Evolutionary conservation across 2,797 vertebrate genomes (phyloP), one percentile per base, ranked within the genome.

Genomic region (Peromyscus attwateri): DNA sequence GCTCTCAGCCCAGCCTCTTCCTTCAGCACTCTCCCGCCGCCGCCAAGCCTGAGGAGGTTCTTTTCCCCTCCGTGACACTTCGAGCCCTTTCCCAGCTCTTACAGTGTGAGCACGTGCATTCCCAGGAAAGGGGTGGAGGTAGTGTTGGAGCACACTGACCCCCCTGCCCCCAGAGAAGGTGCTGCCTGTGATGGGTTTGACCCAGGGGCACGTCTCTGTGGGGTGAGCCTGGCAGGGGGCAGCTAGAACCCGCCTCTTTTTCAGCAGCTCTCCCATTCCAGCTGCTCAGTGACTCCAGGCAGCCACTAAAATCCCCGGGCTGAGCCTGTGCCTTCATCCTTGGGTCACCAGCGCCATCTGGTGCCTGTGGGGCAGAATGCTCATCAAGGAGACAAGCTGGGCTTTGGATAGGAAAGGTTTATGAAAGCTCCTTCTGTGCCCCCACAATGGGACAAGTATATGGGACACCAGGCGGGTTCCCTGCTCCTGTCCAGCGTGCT

Each of bases 171-270:
- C 49, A 68, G 97, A 87, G 97, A 94, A 91, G 87, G 91, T 89
- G 91, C 92, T 97, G 95, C 95, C 82, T 84, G 91, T 96, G 97
- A 98, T 97, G 91, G 96, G 87, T 97, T 97, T 98, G 97, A 98
- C 97, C 95, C 60, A 4, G 83, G 97, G 87, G 75, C 97, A 92
- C 6, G 62, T 96, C 97, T 95, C 97, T 87, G 85, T 60, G 55
- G 96, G 88, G 95, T 79, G 91, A 94, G 79, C 73, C 77, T 6
- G 90, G 81, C 37, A 0, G 64, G 10, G 40, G 87, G 91, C 17
- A 11, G 34, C 90, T 46, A 80, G 81, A 91, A 60, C 37, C 90
- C 1, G 2, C 94, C 52, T 89, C 75, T 92, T 80, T 55, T 55
- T 77, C 73, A 34, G n/a, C 57, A 49, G n/a, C 76, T 82, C 57